Conservation (phyloP, 1,140 invertebrate species). For the Philopotamus ludificatus region DNA sequence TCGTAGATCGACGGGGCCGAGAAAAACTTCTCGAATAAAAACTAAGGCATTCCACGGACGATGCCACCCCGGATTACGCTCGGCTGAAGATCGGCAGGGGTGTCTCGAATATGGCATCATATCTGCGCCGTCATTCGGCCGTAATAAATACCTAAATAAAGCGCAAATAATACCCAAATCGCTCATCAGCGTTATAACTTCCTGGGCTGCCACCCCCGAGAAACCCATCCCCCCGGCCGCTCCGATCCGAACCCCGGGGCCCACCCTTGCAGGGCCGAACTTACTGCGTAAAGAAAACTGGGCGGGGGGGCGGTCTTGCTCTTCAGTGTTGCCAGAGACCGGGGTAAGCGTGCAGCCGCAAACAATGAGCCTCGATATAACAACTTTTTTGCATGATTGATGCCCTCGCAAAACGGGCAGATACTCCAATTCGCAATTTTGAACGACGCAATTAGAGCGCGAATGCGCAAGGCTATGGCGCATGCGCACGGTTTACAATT, state of each 20-base stretch:
- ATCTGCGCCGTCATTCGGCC: conserved; percentile 57
- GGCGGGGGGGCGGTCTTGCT: conserved; percentile 50
- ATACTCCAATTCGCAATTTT: background rate
- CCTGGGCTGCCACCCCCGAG: conserved; percentile 38
- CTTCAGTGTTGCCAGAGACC: conserved; percentile 45
- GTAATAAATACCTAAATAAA: conserved; percentile 60
- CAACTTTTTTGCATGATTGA: conserved; percentile 17
- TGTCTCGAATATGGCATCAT: conserved; percentile 45
- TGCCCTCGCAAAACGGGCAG: too few relatives aligned
- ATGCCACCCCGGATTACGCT: conserved; percentile 5
- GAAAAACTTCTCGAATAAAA: background rate
- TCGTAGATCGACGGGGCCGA: background rate
- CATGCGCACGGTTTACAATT: background rate
- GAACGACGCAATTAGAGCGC: background rate
- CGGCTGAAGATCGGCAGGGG: background rate
- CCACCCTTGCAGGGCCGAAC: conserved; percentile 35
- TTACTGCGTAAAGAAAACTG: conserved; percentile 38
- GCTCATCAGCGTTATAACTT: conserved; percentile 51
- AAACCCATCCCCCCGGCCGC: conserved; percentile 33
- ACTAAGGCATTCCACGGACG: background rate
- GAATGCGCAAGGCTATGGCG: background rate
- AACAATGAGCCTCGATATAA: conserved; percentile 32
- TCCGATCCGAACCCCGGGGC: conserved; percentile 22
- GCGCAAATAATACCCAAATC: conserved; percentile 60
- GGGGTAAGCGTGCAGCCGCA: conserved; percentile 50